Conservation (phyloP, 2,113 vertebrate species). For the Dipodomys spectabilis region DNA sequence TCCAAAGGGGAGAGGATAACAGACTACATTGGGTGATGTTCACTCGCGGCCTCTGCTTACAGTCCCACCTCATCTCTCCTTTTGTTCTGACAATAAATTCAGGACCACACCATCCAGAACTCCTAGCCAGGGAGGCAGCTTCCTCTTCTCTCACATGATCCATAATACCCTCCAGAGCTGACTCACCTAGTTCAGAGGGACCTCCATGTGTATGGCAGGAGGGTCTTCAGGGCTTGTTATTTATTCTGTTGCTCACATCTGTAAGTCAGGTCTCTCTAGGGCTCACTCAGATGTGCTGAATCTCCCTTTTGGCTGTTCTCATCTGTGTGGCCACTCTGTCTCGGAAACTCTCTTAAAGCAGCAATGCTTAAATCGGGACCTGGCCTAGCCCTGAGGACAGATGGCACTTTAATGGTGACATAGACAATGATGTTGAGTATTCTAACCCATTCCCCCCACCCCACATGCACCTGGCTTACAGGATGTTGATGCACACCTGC, state of each 20-base stretch:
- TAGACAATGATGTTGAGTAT: neutral
- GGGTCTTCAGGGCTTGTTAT: neutral
- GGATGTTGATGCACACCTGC: neutral
- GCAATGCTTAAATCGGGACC: neutral
- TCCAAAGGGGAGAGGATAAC: neutral
- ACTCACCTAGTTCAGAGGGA: neutral
- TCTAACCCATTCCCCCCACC: neutral
- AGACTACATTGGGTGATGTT: neutral
- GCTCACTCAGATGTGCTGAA: conserved; percentile 34
- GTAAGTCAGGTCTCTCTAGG: neutral
- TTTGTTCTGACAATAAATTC: neutral
- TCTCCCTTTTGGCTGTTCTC: conserved; percentile 43
- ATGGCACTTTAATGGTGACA: neutral
- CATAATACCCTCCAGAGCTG: neutral
- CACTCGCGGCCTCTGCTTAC: neutral
- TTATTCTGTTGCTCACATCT: conserved; percentile 34
- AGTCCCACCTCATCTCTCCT: neutral
- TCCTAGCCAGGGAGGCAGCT: neutral
- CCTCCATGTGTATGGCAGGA: neutral
- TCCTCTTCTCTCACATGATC: neutral
- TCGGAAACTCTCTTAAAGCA: conserved; percentile 12
- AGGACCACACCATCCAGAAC: neutral
- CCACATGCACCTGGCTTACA: neutral
- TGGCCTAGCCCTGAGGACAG: neutral
- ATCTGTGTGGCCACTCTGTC: neutral